Evolutionary conservation across 2,888 invertebrate genomes (phyloP).

Genomic region (Drepana falcataria): DNA sequence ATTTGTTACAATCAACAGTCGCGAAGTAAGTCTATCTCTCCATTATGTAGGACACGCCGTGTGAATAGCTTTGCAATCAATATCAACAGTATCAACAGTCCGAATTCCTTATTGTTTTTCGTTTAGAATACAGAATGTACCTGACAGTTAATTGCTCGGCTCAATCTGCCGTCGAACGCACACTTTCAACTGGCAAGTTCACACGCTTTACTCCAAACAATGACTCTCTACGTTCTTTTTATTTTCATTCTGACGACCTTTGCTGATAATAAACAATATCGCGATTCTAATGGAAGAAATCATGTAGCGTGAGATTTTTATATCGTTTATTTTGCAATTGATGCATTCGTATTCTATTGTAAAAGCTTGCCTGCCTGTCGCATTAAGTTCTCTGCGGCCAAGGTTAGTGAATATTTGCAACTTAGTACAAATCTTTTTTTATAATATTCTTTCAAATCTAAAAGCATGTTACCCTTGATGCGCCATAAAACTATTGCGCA

Average conservation of each 20-base stretch:
- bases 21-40: constrained; percentile 14
- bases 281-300: constrained; percentile 70
- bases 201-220: constrained; percentile 73
- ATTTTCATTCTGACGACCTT: constrained; percentile 76
- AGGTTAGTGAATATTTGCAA: constrained; percentile 21
- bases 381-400: constrained; percentile 12
- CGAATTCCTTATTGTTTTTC: constrained; percentile 20
- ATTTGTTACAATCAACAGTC: constrained; percentile 23
- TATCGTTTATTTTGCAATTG: constrained; percentile 61
- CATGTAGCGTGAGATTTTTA: constrained; percentile 70
- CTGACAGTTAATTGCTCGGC: constrained; percentile 20
- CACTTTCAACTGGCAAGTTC: constrained; percentile 69
- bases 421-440: constrained; percentile 10
- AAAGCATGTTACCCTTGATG: constrained; percentile 33
- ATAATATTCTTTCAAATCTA: constrained; percentile 16
- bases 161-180: constrained; percentile 50
- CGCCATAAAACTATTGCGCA: constrained; percentile 43
- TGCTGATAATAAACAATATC: constrained; percentile 76
- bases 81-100: constrained; percentile 28
- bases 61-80: constrained; percentile 31
- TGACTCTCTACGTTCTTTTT: constrained; percentile 74
- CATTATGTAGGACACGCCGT: constrained; percentile 18
- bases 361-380: constrained; percentile 6
- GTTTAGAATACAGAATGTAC: constrained; percentile 26
- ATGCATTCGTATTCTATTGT: constrained; percentile 46